Percentiles rank a stretch among this genome's conserved stretches.
phyloP scores from a whole-genome alignment of 2,888 invertebrate species.

The Drosophila aldrichi region DNA sequence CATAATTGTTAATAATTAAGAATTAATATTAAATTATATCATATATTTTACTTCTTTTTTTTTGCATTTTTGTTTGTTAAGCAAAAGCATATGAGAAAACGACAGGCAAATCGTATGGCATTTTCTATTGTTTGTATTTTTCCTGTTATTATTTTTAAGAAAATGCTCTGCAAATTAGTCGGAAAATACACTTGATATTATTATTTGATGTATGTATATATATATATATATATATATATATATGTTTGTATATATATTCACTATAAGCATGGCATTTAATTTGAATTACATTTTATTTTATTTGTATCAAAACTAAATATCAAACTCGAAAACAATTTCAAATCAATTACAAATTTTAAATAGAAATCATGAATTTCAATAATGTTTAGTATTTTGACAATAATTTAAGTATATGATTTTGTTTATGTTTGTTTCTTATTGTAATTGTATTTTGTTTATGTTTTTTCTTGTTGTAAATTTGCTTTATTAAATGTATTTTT shows the following conservation, averaged over 20 bases:
- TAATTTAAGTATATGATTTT: constrained; percentile 18
- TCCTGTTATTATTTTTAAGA: background rate
- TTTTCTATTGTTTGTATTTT: constrained; percentile 20
- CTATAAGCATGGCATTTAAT: constrained; percentile 10
- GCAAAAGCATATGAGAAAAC: constrained; percentile 48
- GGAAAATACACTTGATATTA: constrained; percentile 37
- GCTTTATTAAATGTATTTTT: constrained; percentile 58
- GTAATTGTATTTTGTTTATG: constrained; percentile 20
- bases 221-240: background rate
- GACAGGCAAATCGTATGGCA: constrained; percentile 53
- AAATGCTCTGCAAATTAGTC: constrained; percentile 56
- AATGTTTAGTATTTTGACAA: constrained; percentile 10
- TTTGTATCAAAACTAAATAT: constrained; percentile 1
- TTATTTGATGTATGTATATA: background rate
- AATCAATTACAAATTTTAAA: constrained; percentile 17
- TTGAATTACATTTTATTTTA: constrained; percentile 6
- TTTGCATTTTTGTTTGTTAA: constrained; percentile 19
- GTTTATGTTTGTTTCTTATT: constrained; percentile 24
- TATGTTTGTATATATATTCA: constrained; percentile 2
- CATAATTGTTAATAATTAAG: constrained; percentile 45
- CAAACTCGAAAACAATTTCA: constrained; percentile 10
- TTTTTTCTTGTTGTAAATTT: constrained; percentile 32
- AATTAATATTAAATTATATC: constrained; percentile 50
- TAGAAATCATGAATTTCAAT: constrained; percentile 14
- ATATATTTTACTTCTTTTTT: constrained; percentile 15